These are phyloP conservation scores for Tyria jacobaeae DNA, from an alignment of 2,888 invertebrate genomes.

Conservation along the genomic window DNA sequence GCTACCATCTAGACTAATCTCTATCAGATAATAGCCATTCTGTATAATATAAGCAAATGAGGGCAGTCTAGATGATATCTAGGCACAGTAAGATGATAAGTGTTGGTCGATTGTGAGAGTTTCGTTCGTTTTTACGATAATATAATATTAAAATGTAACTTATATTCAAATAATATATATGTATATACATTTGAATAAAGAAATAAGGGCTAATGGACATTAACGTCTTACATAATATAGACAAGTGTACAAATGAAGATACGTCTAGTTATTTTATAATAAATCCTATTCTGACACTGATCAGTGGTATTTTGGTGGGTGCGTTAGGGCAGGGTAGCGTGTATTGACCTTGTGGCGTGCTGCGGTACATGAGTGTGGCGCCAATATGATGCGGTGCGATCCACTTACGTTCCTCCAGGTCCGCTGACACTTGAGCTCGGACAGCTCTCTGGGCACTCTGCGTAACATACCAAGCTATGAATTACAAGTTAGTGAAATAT, in stretches of 20 bases:
- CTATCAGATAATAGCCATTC: constrained; percentile 17
- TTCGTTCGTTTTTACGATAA: constrained; percentile 1
- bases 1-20: constrained; percentile 4
- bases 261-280: neutral
- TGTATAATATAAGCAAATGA: constrained; percentile 15
- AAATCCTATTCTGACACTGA: neutral
- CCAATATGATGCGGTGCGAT: constrained; percentile 91
- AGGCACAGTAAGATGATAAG: constrained; percentile 14
- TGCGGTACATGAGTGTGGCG: constrained; percentile 92
- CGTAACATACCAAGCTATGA: constrained; percentile 2
- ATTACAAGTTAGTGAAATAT: neutral
- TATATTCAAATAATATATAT: neutral
- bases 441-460: constrained; percentile 88
- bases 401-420: constrained; percentile 92
- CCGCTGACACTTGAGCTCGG: constrained; percentile 89
- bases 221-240: neutral
- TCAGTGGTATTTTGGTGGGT: constrained; percentile 28
- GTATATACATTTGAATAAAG: neutral
- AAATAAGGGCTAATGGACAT: neutral
- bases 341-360: constrained; percentile 91
- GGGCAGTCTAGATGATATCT: constrained; percentile 16
- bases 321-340: constrained; percentile 63
- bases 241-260: neutral
- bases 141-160: neutral
- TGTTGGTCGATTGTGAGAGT: constrained; percentile 1